Evolutionary conservation across 2,888 invertebrate species (phyloP).

Genomic region (Pediacus dermestoides): DNA sequence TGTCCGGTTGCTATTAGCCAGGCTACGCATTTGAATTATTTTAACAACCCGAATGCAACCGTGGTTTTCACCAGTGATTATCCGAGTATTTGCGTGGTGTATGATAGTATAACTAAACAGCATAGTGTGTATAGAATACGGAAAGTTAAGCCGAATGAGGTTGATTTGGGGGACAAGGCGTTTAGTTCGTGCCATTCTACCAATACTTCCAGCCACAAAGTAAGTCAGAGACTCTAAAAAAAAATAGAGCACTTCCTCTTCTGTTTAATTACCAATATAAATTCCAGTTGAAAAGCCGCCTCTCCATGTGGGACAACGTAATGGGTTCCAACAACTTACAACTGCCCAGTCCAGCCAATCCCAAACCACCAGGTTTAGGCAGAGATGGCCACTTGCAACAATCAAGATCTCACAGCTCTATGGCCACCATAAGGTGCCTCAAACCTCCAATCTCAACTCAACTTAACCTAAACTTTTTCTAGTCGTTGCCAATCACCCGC

Average conservation of each 20-base stretch:
- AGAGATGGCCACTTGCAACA: constrained; percentile 32
- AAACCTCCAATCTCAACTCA: constrained; percentile 12
- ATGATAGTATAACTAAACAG: constrained; percentile 69
- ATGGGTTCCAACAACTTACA: constrained; percentile 29
- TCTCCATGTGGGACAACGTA: constrained; percentile 42
- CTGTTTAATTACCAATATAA: too few relatives aligned
- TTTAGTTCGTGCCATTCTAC: constrained; percentile 29
- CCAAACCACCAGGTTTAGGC: constrained; percentile 29
- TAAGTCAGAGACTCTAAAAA: too few relatives aligned
- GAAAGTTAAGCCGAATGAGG: constrained; percentile 70
- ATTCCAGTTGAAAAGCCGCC: constrained; percentile 40
- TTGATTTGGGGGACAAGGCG: constrained; percentile 38
- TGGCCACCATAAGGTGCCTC: constrained; percentile 52
- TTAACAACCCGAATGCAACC: constrained; percentile 59
- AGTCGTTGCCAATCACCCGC: constrained; percentile 54
- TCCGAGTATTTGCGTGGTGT: constrained; percentile 79
- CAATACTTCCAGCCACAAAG: too few relatives aligned
- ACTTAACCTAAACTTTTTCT: constrained; percentile 16
- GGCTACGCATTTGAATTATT: constrained; percentile 55
- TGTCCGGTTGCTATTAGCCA: constrained; percentile 76
- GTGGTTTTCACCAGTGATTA: constrained; percentile 74
- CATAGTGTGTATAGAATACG: constrained; percentile 83
- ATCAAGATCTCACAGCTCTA: constrained; percentile 53
- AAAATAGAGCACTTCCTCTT: too few relatives aligned
- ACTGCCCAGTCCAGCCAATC: constrained; percentile 37